Conservation (phyloP, 1,140 invertebrate genomes). For the Sweltsa coloradensis region DNA sequence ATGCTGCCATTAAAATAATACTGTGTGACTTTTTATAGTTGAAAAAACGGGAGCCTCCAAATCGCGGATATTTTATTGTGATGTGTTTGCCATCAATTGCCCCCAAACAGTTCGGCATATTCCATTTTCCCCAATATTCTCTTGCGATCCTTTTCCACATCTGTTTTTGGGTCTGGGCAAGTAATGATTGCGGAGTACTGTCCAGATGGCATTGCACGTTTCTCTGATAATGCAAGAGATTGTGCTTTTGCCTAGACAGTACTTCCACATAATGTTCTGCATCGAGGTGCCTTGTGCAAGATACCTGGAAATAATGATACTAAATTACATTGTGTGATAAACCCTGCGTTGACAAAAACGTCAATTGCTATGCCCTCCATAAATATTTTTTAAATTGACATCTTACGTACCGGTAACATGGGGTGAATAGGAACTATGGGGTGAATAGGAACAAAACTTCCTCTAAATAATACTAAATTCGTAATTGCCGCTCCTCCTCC, state of each 20-base stretch:
- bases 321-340: too few species aligned
- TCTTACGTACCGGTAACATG: too few species aligned
- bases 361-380: too few species aligned
- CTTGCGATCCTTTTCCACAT: constrained; percentile 15
- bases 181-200: background rate
- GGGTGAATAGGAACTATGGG: too few species aligned
- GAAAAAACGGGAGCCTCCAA: constrained; percentile 21
- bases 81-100: constrained; percentile 31
- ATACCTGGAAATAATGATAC: background rate
- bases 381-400: too few species aligned
- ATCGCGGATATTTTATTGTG: constrained; percentile 17
- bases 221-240: background rate
- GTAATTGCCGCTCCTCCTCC: too few species aligned
- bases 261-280: background rate
- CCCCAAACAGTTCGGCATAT: constrained; percentile 26
- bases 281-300: background rate
- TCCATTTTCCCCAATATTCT: constrained; percentile 24
- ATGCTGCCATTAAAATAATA: constrained; percentile 30
- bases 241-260: background rate
- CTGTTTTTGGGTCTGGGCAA: constrained; percentile 2
- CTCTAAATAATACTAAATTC: too few species aligned
- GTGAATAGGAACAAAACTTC: too few species aligned
- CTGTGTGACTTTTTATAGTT: constrained; percentile 32
- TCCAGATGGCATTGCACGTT: background rate
- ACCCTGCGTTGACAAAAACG: too few species aligned